Percentiles rank a stretch among this genome's conserved stretches.
phyloP scores from a whole-genome alignment of 2,797 vertebrate genomes.

The Myotis planiceps region DNA sequence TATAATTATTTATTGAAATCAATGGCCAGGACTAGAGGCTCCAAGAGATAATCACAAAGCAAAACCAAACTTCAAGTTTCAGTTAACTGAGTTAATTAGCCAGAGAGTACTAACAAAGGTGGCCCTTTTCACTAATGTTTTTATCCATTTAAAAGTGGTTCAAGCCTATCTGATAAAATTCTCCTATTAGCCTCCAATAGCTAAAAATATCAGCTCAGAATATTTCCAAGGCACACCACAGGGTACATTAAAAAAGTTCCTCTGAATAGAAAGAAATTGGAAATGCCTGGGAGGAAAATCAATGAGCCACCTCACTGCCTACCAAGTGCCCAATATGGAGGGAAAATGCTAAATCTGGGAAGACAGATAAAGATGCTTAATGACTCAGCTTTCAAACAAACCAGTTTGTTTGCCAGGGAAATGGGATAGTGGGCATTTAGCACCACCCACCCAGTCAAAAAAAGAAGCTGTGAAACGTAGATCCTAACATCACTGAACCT shows the following conservation, averaged over 20 bases:
- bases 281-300: constrained; percentile 23
- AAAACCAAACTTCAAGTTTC: constrained; percentile 15
- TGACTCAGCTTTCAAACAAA: constrained; percentile 49
- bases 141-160: constrained; percentile 7
- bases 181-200: not conserved
- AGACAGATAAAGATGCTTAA: not conserved
- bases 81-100: not conserved
- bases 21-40: not conserved
- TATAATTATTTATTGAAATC: constrained; percentile 40
- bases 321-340: not conserved
- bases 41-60: not conserved
- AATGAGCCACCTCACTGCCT: constrained; percentile 7
- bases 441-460: not conserved
- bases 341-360: not conserved
- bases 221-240: not conserved
- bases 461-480: not conserved
- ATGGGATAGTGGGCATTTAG: not conserved
- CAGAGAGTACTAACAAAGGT: not conserved
- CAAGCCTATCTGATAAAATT: constrained; percentile 23
- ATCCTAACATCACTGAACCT: not conserved
- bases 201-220: constrained; percentile 46
- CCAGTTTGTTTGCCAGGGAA: not conserved
- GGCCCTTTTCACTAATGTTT: not conserved
- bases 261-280: not conserved
- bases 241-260: not conserved